Base-by-base conservation (phyloP, 2,888 invertebrate species). In the Strigamia crassipes region DNA sequence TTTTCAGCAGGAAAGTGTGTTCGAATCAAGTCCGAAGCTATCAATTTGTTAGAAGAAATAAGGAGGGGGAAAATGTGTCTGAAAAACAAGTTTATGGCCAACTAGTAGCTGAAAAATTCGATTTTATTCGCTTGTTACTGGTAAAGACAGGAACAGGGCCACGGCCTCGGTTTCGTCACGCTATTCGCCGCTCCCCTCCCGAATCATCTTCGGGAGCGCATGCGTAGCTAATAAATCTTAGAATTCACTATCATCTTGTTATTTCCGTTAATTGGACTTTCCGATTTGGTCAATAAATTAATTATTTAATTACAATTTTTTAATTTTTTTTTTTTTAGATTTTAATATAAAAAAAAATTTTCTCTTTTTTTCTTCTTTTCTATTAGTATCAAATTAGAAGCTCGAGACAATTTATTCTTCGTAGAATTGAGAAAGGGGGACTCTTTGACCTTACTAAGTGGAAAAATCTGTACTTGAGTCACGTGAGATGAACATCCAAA, bases 141-240 rank as follows among this genome's bases (percentile, higher is more conserved):
- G 73, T 73, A 73, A 56, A 56, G 73, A 73, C 27, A 73, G 23
- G 73, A 73, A 27, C 73, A 10, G 56, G 31, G 73, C 73, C 31
- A 73, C 13, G 73, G 73, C 73, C 73, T 73, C 73, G 73, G 27
- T 73, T 73, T 73, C 73, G 73, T 31, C 73, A 73, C 73, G 73
- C 73, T 73, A 73, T 73, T 73, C 73, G 73, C 73, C 73, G 73
- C 73, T 73, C 73, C 73, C 73, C 73, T 73, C 73, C 73, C 73
- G 31, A 73, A 73, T 73, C 73, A 73, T 73, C 73, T 31, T 73
- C 73, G 27, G 31, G 31, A 12, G 61, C 61, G 61, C 61, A 66
- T 66, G 61, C 61, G 61, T 23, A 73, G 73, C 5, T 73, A 73
- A 73, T 73, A 73, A 73, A 73, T 73, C 73, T 73, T 12, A n/a